Evolutionary conservation across 1,140 invertebrate genomes (phyloP).

Genomic region (Drosophila fuyamai): DNA sequence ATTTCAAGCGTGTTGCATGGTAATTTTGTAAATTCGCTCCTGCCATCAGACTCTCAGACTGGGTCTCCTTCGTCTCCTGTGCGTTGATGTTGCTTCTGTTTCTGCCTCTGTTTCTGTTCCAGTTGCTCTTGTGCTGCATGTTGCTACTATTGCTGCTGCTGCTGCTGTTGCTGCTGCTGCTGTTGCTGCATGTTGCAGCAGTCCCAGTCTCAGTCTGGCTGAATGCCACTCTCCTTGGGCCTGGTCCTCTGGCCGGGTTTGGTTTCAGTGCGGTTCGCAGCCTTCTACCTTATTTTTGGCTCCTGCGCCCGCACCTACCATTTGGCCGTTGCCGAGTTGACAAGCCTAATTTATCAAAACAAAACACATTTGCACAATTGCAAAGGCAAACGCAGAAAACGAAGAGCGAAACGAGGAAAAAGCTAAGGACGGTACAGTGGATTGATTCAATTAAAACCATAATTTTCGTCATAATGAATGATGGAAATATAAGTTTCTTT

Average conservation of each 20-base stretch:
- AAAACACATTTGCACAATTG: constrained; percentile 83
- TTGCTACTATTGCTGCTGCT: constrained; percentile 20
- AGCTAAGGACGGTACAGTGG: constrained; percentile 45
- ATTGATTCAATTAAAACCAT: constrained; percentile 15
- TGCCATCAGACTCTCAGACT: constrained; percentile 56
- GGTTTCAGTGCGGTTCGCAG: constrained; percentile 56
- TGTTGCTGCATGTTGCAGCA: constrained; percentile 50
- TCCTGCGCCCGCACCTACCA: constrained; percentile 5
- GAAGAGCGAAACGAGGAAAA: constrained; percentile 59
- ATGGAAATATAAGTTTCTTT: not conserved
- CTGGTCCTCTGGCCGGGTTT: constrained; percentile 17
- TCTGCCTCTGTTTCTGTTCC: constrained; percentile 27
- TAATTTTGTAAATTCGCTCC: constrained; percentile 81
- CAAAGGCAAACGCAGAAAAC: constrained; percentile 78
- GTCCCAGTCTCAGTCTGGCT: constrained; percentile 32
- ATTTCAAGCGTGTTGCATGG: constrained; percentile 83
- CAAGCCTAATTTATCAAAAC: constrained; percentile 84
- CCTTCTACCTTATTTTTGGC: constrained; percentile 20
- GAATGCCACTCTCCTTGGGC: constrained; percentile 29
- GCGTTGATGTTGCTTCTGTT: constrained; percentile 51
- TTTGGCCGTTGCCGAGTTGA: constrained; percentile 71
- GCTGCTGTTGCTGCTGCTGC: constrained; percentile 23
- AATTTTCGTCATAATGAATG: constrained; percentile 1
- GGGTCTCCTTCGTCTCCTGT: constrained; percentile 48
- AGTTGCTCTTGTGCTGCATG: constrained; percentile 40